These are phyloP conservation scores for Caerostris darwini DNA, from an alignment of 1,140 invertebrate species.

Conservation along the genomic window DNA sequence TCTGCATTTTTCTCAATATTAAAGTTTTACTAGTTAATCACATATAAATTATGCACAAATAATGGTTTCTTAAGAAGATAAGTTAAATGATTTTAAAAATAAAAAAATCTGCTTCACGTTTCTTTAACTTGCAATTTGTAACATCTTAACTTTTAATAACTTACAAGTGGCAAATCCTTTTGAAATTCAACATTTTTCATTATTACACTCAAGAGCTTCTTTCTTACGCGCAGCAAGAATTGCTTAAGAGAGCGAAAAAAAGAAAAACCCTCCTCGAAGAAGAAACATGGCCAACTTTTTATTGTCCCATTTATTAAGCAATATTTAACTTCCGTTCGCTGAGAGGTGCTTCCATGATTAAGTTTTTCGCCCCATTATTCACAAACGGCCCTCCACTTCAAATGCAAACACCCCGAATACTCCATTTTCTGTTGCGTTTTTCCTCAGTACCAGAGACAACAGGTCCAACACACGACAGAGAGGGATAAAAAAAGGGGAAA, in stretches of 20 bases:
- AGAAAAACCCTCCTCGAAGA: neutral
- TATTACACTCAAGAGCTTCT: no score
- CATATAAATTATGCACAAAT: no score
- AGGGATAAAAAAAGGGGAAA: neutral
- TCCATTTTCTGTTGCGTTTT: neutral
- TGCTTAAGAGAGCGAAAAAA: neutral
- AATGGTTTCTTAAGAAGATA: no score
- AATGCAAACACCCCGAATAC: slow-evolving; percentile 14
- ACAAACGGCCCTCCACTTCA: neutral
- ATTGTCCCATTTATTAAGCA: slow-evolving; percentile 62
- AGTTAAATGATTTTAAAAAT: no score
- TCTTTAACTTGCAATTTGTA: no score
- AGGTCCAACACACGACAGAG: neutral
- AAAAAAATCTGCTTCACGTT: no score
- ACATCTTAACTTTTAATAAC: no score
- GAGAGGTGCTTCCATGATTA: slow-evolving; percentile 44
- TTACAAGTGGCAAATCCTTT: no score
- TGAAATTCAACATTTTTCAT: no score
- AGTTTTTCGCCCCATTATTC: slow-evolving; percentile 45
- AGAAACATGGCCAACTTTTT: neutral
- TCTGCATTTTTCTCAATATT: no score
- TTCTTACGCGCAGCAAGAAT: neutral
- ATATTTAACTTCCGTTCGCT: slow-evolving; percentile 55
- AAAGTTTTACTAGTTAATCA: no score
- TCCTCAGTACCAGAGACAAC: slow-evolving; percentile 31